phyloP scores from a whole-genome alignment of 2,797 vertebrate species.

The Podarcis siculus region DNA sequence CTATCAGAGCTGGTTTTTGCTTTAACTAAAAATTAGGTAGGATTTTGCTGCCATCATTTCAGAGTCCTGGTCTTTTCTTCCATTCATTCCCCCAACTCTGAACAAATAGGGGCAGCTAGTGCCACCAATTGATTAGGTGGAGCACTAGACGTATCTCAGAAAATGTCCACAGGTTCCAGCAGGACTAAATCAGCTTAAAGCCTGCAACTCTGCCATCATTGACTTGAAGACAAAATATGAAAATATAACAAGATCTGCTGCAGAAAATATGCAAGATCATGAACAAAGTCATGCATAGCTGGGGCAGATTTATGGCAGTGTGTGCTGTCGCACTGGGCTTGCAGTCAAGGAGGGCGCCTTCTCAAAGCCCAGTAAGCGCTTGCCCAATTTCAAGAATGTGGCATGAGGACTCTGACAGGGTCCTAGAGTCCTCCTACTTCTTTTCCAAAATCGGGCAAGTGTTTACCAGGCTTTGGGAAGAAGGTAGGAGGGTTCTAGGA shows the following conservation, averaged over 20 bases:
- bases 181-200: neutral
- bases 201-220: neutral
- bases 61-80: neutral
- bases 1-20: slow-evolving; percentile 29
- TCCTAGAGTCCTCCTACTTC: too few species aligned
- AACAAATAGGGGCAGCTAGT: neutral
- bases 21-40: slow-evolving; percentile 46
- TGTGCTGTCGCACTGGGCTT: too few species aligned
- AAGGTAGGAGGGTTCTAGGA: too few species aligned
- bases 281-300: rapidly evolving
- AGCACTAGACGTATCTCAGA: neutral
- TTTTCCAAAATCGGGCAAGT: too few species aligned
- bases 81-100: neutral
- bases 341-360: too few species aligned
- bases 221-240: neutral
- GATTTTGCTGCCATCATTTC: neutral
- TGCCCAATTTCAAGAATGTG: too few species aligned
- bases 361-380: too few species aligned
- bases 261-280: neutral
- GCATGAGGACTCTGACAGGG: too few species aligned
- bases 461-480: too few species aligned
- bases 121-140: neutral
- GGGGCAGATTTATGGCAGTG: too few species aligned
- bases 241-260: neutral
- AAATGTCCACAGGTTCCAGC: neutral